Conservation (phyloP, 2,797 vertebrate genomes). For the Steatocranus sp. region DNA sequence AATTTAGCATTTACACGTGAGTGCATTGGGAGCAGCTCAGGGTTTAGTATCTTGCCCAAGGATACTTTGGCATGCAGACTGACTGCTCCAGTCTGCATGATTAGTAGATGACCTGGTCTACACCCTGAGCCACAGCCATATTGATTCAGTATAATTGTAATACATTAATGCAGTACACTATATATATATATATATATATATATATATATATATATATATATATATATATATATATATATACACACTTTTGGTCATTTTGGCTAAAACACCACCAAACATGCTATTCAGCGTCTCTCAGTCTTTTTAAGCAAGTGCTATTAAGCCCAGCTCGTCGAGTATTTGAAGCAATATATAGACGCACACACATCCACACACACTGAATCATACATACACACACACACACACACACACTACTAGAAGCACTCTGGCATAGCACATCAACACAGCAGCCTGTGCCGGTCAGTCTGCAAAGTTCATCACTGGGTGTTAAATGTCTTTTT, state of each 20-base stretch:
- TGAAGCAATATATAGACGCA: constrained; percentile 46
- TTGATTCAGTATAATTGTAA: neutral
- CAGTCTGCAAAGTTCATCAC: constrained; percentile 37
- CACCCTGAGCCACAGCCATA: neutral
- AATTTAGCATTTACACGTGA: neutral
- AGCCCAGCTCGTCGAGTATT: constrained; percentile 67
- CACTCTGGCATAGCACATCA: constrained; percentile 33
- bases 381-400: constrained; percentile 11
- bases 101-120: neutral
- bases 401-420: constrained; percentile 15
- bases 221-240: neutral
- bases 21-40: neutral
- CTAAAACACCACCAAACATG: constrained; percentile 65
- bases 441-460: constrained; percentile 34
- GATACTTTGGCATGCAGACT: neutral
- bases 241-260: constrained; percentile 57
- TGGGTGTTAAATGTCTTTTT: constrained; percentile 7
- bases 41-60: neutral
- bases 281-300: constrained; percentile 59
- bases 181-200: neutral
- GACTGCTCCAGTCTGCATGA: neutral
- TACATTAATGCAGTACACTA: neutral
- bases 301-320: constrained; percentile 63
- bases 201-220: neutral
- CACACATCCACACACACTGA: neutral